phyloP scores from a whole-genome alignment of 2,888 invertebrate genomes.

The Microchrysa polita region DNA sequence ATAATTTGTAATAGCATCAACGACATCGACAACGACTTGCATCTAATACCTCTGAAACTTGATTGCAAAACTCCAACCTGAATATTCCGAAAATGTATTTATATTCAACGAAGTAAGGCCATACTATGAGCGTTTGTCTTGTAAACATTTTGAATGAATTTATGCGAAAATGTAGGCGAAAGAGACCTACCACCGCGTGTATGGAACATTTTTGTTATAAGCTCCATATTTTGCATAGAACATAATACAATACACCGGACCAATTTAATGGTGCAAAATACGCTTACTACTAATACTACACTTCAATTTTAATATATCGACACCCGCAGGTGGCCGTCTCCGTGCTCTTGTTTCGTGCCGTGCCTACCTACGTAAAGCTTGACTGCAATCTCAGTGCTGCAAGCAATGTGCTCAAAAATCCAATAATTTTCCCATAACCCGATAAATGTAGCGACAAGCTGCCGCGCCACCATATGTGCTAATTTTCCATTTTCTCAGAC shows the following conservation, averaged over 20 bases:
- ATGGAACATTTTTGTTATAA: not conserved
- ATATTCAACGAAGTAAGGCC: too few species aligned
- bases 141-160: slow-evolving; percentile 6
- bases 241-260: too few species aligned
- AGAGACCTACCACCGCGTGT: not conserved
- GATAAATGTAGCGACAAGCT: not conserved
- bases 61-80: too few species aligned
- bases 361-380: not conserved
- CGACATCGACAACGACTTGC: too few species aligned
- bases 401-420: not conserved
- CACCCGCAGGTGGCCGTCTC: slow-evolving; percentile 16
- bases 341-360: not conserved
- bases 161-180: slow-evolving; percentile 4
- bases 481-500: slow-evolving; percentile 26
- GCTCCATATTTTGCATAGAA: too few species aligned
- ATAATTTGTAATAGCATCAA: too few species aligned
- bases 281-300: too few species aligned
- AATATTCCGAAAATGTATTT: too few species aligned
- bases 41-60: too few species aligned
- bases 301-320: too few species aligned
- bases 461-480: not conserved
- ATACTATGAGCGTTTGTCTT: too few species aligned
- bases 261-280: too few species aligned
- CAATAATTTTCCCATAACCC: not conserved
- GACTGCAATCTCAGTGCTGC: not conserved